These are phyloP conservation scores for Astropecten irregularis DNA, from an alignment of 53 echinoderm and acorn worm genomes.

Conservation along the genomic window DNA sequence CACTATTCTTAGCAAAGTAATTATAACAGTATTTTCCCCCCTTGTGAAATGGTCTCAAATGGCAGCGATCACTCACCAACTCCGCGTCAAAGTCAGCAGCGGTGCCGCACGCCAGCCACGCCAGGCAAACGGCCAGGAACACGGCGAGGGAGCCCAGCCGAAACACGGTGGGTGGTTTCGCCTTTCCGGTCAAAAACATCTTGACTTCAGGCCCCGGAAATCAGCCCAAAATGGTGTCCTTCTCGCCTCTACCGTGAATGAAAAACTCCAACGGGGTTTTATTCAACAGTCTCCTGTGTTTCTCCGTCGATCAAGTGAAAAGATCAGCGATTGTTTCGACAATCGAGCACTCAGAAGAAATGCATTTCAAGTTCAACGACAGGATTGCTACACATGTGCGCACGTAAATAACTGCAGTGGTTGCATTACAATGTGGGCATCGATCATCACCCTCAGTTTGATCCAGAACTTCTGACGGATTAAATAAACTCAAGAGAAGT, in stretches of 20 bases:
- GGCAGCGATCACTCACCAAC: slow-evolving; percentile 39
- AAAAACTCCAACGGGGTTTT: background rate
- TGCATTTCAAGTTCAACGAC: too few relatives aligned
- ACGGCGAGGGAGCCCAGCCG: background rate
- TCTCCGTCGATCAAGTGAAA: background rate
- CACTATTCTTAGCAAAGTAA: slow-evolving; percentile 9
- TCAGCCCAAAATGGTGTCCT: background rate
- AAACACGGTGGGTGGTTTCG: slow-evolving; percentile 6
- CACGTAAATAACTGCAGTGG: too few relatives aligned
- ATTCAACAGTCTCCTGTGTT: background rate
- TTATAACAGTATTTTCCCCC: slow-evolving; percentile 21
- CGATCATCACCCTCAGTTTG: too few relatives aligned
- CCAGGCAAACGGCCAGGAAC: slow-evolving; percentile 23
- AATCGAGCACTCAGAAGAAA: too few relatives aligned
- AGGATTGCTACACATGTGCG: too few relatives aligned
- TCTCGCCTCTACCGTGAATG: too few relatives aligned
- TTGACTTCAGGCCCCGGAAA: background rate
- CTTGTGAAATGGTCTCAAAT: background rate
- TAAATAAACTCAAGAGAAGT: too few relatives aligned
- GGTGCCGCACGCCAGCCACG: slow-evolving; percentile 3
- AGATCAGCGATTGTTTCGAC: too few relatives aligned
- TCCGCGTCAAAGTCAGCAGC: slow-evolving; percentile 41
- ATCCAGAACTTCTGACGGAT: too few relatives aligned
- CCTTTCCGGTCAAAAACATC: slow-evolving; percentile 9
- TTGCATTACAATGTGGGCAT: too few relatives aligned